Base-by-base conservation (phyloP, 2,797 vertebrate genomes). In the Chloroceryle amazona region DNA sequence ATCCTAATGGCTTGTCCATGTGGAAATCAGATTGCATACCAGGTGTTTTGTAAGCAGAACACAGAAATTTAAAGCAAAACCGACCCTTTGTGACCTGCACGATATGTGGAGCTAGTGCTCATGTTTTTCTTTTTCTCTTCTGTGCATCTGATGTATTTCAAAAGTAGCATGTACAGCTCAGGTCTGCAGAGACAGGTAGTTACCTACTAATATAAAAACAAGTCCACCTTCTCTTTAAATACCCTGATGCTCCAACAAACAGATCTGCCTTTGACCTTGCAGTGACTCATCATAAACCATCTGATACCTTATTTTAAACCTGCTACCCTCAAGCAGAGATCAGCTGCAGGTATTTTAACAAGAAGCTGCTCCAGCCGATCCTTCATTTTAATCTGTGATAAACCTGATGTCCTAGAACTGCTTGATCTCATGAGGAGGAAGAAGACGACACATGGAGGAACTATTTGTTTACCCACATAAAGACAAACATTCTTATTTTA, bases 21-120 rank as follows among this genome's bases (percentile, higher is more conserved):
- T 91, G 75, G 94, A 94, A 95, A 86, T 91, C 63, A 55, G 33
- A 52, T 83, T 90, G 62, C 62, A 55, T 49, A 72, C 87, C 87
- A 81, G 79, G 92, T 81, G 94, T 88, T 89, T 74, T 84, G 35
- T 75, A 88, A 78, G 82, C 46, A 96, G 89, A 94, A 73, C 58
- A 54, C n/a, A 35, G 39, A 79, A 54, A 93, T 89, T 83, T 93
- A 91, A 86, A 91, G 55, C 58, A 83, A 67, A 68, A 57, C 18
- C 73, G 90, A 90, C 80, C 73, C 42, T 94, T 51, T 89, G 80
- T 81, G 76, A 86, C 70, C 91, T 86, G 16, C 16, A 17, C 54
- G 81, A 81, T 71, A 51, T 3, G 10, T 90, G 60, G 68, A 91
- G 49, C 54, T 91, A n/a, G 49, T 70, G 70, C 82, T 79, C 35